Evolutionary conservation across 2,888 invertebrate genomes (phyloP).

Genomic region (Diabrotica balteata): DNA sequence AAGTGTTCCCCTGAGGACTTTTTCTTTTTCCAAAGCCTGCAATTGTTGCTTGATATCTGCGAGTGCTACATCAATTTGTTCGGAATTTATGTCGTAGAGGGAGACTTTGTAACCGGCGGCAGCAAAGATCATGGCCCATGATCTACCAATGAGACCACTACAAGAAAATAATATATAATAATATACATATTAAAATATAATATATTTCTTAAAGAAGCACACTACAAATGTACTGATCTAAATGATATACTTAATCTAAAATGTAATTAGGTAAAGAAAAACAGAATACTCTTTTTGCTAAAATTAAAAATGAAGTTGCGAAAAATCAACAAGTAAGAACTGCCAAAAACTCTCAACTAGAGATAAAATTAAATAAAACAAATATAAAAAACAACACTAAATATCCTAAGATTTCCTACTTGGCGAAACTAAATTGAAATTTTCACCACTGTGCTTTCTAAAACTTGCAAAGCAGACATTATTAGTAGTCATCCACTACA

Average conservation of each 20-base stretch:
- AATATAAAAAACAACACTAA: no score
- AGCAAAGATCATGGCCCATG: slow-evolving; percentile 97
- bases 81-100: slow-evolving; percentile 82
- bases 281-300: not conserved
- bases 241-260: not conserved
- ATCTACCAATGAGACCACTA: slow-evolving; percentile 94
- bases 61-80: slow-evolving; percentile 78
- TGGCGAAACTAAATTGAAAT: no score
- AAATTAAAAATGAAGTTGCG: no score
- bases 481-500: no score
- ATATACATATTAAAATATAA: not conserved
- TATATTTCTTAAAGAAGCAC: not conserved
- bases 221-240: not conserved
- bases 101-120: slow-evolving; percentile 88
- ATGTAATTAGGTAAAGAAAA: not conserved
- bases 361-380: no score
- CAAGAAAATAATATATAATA: slow-evolving; percentile 45
- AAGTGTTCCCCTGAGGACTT: slow-evolving; percentile 78
- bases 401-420: no score
- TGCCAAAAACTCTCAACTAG: no score
- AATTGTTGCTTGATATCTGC: slow-evolving; percentile 78
- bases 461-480: no score
- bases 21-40: slow-evolving; percentile 71
- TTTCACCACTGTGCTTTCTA: no score
- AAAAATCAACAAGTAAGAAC: no score